Evolutionary conservation across 2,888 invertebrate species (phyloP).

Genomic region (Tigriopus californicus): DNA sequence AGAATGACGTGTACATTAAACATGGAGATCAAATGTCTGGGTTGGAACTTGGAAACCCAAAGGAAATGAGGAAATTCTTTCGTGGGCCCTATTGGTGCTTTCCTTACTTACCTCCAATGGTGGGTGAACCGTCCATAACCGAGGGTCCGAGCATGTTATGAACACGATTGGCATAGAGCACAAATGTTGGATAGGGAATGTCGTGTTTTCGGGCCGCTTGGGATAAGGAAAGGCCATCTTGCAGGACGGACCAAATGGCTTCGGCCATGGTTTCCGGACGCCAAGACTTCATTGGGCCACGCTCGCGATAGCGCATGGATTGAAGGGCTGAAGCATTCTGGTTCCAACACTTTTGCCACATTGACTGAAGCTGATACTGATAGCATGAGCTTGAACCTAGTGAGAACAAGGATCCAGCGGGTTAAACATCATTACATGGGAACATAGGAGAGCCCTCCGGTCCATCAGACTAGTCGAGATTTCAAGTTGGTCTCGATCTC

Average conservation of each 20-base stretch:
- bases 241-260: slow-evolving; percentile 75
- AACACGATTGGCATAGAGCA: slow-evolving; percentile 73
- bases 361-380: slow-evolving; percentile 80
- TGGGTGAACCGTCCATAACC: slow-evolving; percentile 10
- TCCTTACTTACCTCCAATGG: slow-evolving; percentile 44
- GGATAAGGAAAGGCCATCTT: slow-evolving; percentile 68
- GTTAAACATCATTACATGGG: no score
- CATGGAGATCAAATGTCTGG: no score
- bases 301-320: slow-evolving; percentile 55
- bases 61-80: no score
- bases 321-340: slow-evolving; percentile 37
- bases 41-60: no score
- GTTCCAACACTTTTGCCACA: slow-evolving; percentile 93
- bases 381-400: slow-evolving; percentile 48
- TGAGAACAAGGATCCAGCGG: background rate
- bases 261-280: slow-evolving; percentile 86
- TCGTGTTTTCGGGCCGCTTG: slow-evolving; percentile 84
- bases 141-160: slow-evolving; percentile 87
- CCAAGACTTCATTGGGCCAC: slow-evolving; percentile 82
- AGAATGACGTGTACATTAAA: no score
- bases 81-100: no score
- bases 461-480: no score
- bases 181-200: slow-evolving; percentile 84
- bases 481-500: no score
- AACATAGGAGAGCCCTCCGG: no score